A percentile compares a stretch with the other conserved stretches of the same genome.
Evolutionary conservation across 1,140 invertebrate genomes (phyloP).

Genomic region (Panulirus ornatus): DNA sequence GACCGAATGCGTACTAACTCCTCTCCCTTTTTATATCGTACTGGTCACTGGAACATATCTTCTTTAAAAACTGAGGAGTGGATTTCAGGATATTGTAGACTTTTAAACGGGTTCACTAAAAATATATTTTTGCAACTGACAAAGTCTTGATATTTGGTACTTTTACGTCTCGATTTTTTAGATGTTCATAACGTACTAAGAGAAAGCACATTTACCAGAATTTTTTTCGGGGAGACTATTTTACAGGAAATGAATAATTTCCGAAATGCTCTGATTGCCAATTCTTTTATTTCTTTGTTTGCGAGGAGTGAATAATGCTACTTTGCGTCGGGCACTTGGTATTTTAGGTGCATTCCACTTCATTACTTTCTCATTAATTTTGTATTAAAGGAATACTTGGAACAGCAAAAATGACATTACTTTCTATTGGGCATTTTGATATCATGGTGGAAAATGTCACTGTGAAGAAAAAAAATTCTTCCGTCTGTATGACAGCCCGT

Average conservation of each 20-base stretch:
- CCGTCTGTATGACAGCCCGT: too few relatives aligned
- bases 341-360: not conserved
- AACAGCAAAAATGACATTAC: not conserved
- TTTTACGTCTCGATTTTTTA: not conserved
- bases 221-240: too few relatives aligned
- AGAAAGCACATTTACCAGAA: not conserved
- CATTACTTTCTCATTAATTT: not conserved
- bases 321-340: not conserved
- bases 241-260: not conserved
- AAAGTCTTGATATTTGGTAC: not conserved
- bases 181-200: not conserved
- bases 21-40: too few relatives aligned
- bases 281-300: not conserved
- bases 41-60: too few relatives aligned
- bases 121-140: not conserved
- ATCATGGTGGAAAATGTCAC: not conserved
- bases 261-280: not conserved
- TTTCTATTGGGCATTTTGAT: not conserved
- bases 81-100: not conserved
- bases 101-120: not conserved
- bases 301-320: not conserved
- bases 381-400: not conserved
- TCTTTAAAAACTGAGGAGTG: too few relatives aligned
- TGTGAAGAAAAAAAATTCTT: not conserved
- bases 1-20: too few relatives aligned